A percentile compares a stretch with the other conserved stretches of the same genome.
phyloP scores from a whole-genome alignment of 2,797 vertebrate genomes.

The Tinamus major region DNA sequence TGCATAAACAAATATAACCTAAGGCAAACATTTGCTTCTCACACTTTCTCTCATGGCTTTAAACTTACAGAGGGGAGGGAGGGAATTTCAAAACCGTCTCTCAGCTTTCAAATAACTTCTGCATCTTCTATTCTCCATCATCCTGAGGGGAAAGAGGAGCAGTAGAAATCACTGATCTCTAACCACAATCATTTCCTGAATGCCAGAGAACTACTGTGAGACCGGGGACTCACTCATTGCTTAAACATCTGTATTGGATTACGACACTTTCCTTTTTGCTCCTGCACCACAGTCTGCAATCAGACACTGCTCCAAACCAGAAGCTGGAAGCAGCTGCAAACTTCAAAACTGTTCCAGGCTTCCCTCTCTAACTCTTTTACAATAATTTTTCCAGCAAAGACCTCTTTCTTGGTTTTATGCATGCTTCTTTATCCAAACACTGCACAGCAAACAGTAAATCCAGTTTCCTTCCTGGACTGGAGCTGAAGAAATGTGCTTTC shows the following conservation, averaged over 20 bases:
- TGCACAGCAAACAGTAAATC: background rate
- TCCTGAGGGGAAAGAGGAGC: slow-evolving; percentile 18
- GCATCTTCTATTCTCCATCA: background rate
- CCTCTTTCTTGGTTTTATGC: background rate
- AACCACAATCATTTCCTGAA: slow-evolving; percentile 65
- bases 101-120: background rate
- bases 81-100: background rate
- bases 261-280: slow-evolving; percentile 11
- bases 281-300: background rate
- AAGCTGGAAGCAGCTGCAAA: background rate
- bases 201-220: slow-evolving; percentile 56
- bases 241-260: slow-evolving; percentile 61
- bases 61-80: background rate
- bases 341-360: background rate
- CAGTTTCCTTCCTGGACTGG: background rate
- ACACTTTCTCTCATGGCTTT: background rate
- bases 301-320: slow-evolving; percentile 25
- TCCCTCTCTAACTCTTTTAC: background rate
- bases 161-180: slow-evolving; percentile 33
- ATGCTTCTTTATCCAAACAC: background rate
- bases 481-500: background rate
- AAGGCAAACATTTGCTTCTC: slow-evolving; percentile 7
- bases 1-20: background rate
- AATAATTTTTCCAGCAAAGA: background rate
- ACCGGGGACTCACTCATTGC: slow-evolving; percentile 6